Base-by-base conservation (phyloP, 2,113 vertebrate genomes). In the Microcebus griseorufus region DNA sequence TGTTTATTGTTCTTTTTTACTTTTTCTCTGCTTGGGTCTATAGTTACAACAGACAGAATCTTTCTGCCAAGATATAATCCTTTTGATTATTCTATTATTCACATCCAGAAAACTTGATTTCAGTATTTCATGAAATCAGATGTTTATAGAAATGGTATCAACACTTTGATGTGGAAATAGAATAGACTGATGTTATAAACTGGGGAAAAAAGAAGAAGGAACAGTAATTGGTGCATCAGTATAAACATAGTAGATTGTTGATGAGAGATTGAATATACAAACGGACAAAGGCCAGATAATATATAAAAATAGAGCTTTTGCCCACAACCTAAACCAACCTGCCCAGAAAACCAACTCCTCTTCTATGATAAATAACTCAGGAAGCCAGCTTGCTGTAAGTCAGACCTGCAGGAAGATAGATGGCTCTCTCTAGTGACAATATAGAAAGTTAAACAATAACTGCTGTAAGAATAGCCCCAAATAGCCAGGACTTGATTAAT, bases 21-120 rank as follows among this genome's bases (percentile, higher is more conserved):
- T 58, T 90, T 80, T 65, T 83, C 70, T 76, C 22, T 69, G 3
- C 23, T 62, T 69, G n/a, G 4, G 13, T 37, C 20, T 79, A 2
- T 4, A 65, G 17, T 86, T 85, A 70, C 2, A 93, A n/a, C 27
- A 73, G 62, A 84, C 91, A 84, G 32, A 78, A 79, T 48, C 39
- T 67, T 88, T 80, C 42, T 91, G 25, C 48, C 22, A 82, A 88
- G 6, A 62, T 55, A 73, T 34, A 90, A 62, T 78, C 42, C 29
- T 90, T 58, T 60, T 3, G 1, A 42, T 93, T 58, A 88, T 78
- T 78, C 88, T 86, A 79, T 93, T 86, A 93, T 83, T 78, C 51
- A 92, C 55, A 75, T 87, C 7, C 65, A 88, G 53, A 89, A 85
- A 85, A 8, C 34, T 79, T 65, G 37, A 92, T 97, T 97, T 93